Percentiles rank a stretch among this genome's conserved stretches.
These are phyloP conservation scores for Mimumesa dahlbomi DNA, from an alignment of 2,888 invertebrate species.

Conservation along the genomic window DNA sequence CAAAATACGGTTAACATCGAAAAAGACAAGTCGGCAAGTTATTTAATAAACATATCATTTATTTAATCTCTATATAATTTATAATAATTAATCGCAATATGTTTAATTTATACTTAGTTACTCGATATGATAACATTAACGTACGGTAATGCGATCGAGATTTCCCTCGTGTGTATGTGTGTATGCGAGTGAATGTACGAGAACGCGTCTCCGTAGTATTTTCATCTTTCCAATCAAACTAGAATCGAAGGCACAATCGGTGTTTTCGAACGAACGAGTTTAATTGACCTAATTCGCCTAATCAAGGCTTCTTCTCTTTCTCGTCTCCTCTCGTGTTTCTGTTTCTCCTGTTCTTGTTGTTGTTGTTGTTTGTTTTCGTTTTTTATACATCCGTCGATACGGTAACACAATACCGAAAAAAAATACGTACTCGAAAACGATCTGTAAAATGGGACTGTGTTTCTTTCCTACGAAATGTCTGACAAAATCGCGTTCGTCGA, in stretches of 20 bases:
- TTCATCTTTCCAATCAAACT: slow-evolving; percentile 45
- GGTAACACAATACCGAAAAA: too few relatives aligned
- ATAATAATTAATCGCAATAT: slow-evolving; percentile 72
- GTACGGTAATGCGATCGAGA: slow-evolving; percentile 57
- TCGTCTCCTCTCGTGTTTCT: too few relatives aligned
- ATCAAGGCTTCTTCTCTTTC: not conserved
- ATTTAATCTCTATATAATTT: slow-evolving; percentile 75
- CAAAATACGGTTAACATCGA: too few relatives aligned
- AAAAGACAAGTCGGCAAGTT: not conserved
- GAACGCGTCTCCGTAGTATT: slow-evolving; percentile 32
- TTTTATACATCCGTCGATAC: too few relatives aligned
- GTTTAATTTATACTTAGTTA: slow-evolving; percentile 65
- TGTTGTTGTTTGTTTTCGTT: too few relatives aligned
- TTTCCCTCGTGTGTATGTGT: slow-evolving; percentile 29
- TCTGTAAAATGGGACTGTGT: too few relatives aligned
- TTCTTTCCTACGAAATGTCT: too few relatives aligned
- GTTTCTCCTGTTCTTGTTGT: too few relatives aligned
- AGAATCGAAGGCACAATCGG: slow-evolving; percentile 70
- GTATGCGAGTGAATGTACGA: too few relatives aligned
- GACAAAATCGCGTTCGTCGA: too few relatives aligned
- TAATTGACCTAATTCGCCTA: slow-evolving; percentile 49
- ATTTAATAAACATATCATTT: slow-evolving; percentile 76
- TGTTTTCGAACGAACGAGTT: slow-evolving; percentile 36
- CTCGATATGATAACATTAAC: slow-evolving; percentile 64
- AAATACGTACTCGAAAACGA: too few relatives aligned